Base-by-base conservation (phyloP, 2,888 invertebrate species). In the Gari tellinella region DNA sequence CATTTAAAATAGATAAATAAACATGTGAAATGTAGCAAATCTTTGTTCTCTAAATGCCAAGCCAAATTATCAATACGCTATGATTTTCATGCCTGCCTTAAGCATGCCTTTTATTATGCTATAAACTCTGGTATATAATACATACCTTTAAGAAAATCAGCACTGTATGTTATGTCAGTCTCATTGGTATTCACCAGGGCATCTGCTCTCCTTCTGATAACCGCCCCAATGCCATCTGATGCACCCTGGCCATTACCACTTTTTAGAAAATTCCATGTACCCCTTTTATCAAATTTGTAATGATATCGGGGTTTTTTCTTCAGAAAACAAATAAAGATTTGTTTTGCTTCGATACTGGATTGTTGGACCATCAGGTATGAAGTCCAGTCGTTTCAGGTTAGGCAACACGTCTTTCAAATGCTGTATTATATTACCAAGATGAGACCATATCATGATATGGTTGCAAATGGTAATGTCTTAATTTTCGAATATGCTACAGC, bases 391-490 rank as follows among this genome's bases (percentile, higher is more conserved):
- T 26, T 41, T 40, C 10, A 58, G 15, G n/a, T 37, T 17, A 2
- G 46, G 45, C 8, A 8, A 26, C n/a, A 48, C 19, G 26, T 25
- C 38, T 14, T 26, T 23, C 14, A 60, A 37, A 38, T 60, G 21
- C 15, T 23, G 17, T 21, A 51, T 41, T 8, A 90, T 68, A 69
- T 91, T 91, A 66, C 81, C 62, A 26, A 92, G 75, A 78, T 92
- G 91, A 40, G 87, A 89, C 90, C 92, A 92, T 53, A 92, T 89
- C 15, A 90, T n/a, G 89, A 90, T 1, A 92, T 65, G 23, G 90
- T 86, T 73, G 89, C 88, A 75, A 84, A 84, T 45, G 81, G 45
- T 15, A 53, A n/a, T 45, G 45, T 31, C 26, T 23, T 26, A 51
- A 14, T 51, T 15, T 17, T 7, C 38, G 56, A 52, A 45, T 62